Base-by-base conservation (phyloP, 2,797 vertebrate species). In the Semotilus atromaculatus region DNA sequence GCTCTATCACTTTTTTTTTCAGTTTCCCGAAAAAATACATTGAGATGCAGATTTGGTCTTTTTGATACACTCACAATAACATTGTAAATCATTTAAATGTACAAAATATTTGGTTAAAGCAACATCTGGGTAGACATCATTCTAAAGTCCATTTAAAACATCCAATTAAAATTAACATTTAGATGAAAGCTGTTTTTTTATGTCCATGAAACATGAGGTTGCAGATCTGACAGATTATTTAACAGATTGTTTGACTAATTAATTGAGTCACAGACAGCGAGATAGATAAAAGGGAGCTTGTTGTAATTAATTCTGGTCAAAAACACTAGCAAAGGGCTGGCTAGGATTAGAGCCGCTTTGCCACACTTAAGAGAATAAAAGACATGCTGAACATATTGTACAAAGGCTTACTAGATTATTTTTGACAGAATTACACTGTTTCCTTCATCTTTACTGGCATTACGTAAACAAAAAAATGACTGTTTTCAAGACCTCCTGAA, bases 201-300 rank as follows among this genome's bases (percentile, higher is more conserved):
- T 6, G 29, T 72, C 13, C 18, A n/a, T 72, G 53, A 60, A 51
- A 68, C n/a, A 81, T 3, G 0, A 55, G 13, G 36, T 72, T 60
- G 38, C 19, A 72, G 67, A 72, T 60, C 43, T 68, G 64, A 71
- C 79, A 81, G 34, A 71, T 71, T 29, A 64, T 51, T 51, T 26
- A 60, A 82, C 43, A 82, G 58, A 74, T 26, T 75, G 43, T 38
- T 16, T 26, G 81, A 82, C 29, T 64, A 26, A 82, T 82, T 73
- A 34, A 82, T 72, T 62, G 21, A 48, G 11, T 60, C 18, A 45
- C 18, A 4, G 19, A 80, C 14, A 67, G 45, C 2, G 11, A 58
- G 34, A 72, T 26, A 48, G 29, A 73, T 72, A 73, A 72, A 71
- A 81, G n/a, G n/a, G 19, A 82, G 19, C 80, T 31, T 31, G n/a